phyloP scores from a whole-genome alignment of 35 echinoderm and acorn worm species.

The Heliocidaris tuberculata region DNA sequence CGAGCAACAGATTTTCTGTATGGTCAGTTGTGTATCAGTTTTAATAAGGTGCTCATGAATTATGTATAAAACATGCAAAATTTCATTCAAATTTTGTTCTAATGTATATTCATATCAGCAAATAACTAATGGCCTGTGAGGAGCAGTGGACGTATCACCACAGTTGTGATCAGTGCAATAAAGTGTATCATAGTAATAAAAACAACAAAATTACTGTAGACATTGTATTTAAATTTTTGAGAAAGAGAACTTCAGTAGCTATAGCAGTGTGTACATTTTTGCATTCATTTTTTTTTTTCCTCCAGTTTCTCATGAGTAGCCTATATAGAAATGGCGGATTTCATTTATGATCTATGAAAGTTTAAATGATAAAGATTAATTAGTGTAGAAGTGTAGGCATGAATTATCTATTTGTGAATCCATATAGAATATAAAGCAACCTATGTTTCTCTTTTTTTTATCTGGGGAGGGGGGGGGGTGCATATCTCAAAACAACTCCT shows the following conservation, averaged over 20 bases:
- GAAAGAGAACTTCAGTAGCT: background rate
- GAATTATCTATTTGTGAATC: background rate
- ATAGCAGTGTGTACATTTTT: background rate
- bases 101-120: slow-evolving; percentile 24
- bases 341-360: background rate
- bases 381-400: background rate
- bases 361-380: background rate
- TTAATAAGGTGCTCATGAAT: background rate
- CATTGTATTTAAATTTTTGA: background rate
- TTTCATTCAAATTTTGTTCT: background rate
- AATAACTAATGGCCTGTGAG: background rate
- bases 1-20: too few relatives aligned
- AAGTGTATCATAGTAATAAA: slow-evolving; percentile 44
- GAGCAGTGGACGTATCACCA: background rate
- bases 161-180: slow-evolving; percentile 36
- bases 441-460: background rate
- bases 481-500: too few relatives aligned
- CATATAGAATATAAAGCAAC: background rate
- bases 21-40: background rate
- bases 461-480: background rate
- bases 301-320: too few relatives aligned
- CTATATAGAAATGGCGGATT: too few relatives aligned
- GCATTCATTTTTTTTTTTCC: background rate
- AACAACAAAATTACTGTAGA: slow-evolving; percentile 26
- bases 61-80: background rate